phyloP scores from a whole-genome alignment of 2,113 vertebrate genomes.

The Pavo muticus region DNA sequence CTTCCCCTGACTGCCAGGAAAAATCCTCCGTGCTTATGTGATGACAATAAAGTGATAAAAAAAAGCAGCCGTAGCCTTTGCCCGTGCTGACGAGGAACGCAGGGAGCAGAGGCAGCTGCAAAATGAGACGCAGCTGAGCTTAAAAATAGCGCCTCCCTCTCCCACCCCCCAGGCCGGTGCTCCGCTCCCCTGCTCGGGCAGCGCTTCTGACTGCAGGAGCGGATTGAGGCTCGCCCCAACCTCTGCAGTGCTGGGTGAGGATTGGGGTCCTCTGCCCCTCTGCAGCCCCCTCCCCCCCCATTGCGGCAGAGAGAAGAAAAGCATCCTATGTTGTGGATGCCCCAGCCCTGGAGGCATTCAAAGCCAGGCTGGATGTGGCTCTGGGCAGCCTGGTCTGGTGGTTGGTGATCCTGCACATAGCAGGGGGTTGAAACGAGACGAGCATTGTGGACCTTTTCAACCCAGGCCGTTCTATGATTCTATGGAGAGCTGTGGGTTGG shows the following conservation, averaged over 20 bases:
- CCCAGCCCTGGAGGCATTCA: no score
- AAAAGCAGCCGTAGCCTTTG: conserved; percentile 15
- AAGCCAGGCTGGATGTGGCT: no score
- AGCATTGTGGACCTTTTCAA: no score
- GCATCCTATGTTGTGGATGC: not conserved
- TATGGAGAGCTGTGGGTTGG: not conserved
- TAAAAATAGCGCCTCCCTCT: conserved; percentile 67
- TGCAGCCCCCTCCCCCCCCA: not conserved
- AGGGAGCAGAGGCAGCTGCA: conserved; percentile 62
- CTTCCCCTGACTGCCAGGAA: conserved; percentile 56
- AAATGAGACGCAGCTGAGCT: conserved; percentile 38
- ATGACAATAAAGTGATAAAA: not conserved
- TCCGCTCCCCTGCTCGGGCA: not conserved
- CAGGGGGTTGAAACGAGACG: no score
- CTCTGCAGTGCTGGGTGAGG: not conserved
- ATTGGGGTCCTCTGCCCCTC: not conserved
- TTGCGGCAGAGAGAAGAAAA: not conserved
- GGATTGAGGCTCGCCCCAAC: not conserved
- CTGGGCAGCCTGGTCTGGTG: no score
- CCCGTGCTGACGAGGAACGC: conserved; percentile 16
- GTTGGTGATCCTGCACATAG: no score
- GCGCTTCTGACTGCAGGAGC: not conserved
- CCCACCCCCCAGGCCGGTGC: conserved; percentile 28
- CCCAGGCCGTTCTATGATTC: no score
- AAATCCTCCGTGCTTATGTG: conserved; percentile 28